Evolutionary conservation across 2,888 invertebrate genomes (phyloP).

Genomic region (Spodoptera exigua): DNA sequence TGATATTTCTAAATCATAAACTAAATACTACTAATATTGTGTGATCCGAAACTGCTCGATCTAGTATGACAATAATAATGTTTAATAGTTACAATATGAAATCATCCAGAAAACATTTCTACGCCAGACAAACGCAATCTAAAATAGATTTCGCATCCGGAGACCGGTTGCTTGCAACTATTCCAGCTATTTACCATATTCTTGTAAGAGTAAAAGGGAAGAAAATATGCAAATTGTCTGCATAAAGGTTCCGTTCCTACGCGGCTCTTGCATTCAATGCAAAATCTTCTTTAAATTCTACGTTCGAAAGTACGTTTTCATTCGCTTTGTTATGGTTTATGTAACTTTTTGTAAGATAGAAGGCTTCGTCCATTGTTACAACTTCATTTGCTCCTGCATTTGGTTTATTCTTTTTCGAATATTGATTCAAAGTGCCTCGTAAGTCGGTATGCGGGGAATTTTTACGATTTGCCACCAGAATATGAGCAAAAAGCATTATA

Average conservation of each 20-base stretch:
- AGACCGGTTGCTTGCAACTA: slow-evolving; percentile 45
- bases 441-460: slow-evolving; percentile 83
- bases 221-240: slow-evolving; percentile 77
- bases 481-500: slow-evolving; percentile 58
- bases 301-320: slow-evolving; percentile 22
- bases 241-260: slow-evolving; percentile 55
- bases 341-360: slow-evolving; percentile 49
- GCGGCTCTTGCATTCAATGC: slow-evolving; percentile 1
- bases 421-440: slow-evolving; percentile 85
- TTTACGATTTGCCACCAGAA: slow-evolving; percentile 81
- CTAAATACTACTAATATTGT: no score
- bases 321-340: slow-evolving; percentile 43
- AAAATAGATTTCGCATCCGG: slow-evolving; percentile 45
- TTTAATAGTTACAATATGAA: slow-evolving; percentile 1
- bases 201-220: slow-evolving; percentile 73
- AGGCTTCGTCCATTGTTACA: slow-evolving; percentile 79
- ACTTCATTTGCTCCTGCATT: slow-evolving; percentile 83
- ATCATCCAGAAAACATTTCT: slow-evolving; percentile 18
- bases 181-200: slow-evolving; percentile 64
- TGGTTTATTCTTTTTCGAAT: slow-evolving; percentile 78
- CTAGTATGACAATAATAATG: not conserved
- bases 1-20: no score
- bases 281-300: slow-evolving; percentile 22
- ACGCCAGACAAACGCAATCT: slow-evolving; percentile 30
- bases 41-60: no score